phyloP scores from a whole-genome alignment of 2,888 invertebrate species.

The Andrena bicolor region DNA sequence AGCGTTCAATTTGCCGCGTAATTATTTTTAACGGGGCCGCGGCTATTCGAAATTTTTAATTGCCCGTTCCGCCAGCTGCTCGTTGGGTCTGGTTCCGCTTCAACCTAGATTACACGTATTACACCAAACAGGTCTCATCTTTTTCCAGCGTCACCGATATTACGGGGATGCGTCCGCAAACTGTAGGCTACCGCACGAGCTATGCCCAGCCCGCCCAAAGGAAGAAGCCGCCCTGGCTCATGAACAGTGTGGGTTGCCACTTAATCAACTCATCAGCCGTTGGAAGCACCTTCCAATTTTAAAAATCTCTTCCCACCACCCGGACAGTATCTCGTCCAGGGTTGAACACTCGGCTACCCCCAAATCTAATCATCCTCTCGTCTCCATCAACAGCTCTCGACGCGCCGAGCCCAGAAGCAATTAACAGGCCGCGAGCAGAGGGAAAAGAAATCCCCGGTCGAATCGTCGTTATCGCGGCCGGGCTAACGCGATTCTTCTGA shows the following conservation, averaged over 20 bases:
- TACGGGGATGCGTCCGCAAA: neutral
- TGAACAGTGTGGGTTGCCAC: no score
- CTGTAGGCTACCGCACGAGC: no score
- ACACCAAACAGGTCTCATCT: neutral
- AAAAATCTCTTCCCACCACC: neutral
- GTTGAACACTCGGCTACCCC: neutral
- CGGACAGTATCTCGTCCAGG: neutral
- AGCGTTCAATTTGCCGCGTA: conserved; percentile 24
- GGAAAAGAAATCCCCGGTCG: conserved; percentile 19
- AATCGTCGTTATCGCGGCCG: neutral
- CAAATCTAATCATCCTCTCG: conserved; percentile 18
- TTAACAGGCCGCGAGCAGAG: conserved; percentile 10
- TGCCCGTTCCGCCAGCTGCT: neutral
- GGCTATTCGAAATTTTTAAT: conserved; percentile 18
- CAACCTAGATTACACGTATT: conserved; percentile 7
- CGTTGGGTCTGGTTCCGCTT: no score
- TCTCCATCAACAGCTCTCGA: neutral
- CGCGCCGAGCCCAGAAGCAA: conserved; percentile 16
- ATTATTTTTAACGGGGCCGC: conserved; percentile 31
- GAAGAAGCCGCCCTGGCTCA: no score
- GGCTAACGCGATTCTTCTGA: conserved; percentile 7
- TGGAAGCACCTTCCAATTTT: neutral
- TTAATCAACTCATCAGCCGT: no score
- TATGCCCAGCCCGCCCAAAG: no score
- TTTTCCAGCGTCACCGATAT: neutral